Percentiles rank a stretch among this genome's conserved stretches.
phyloP scores from a whole-genome alignment of 2,797 vertebrate species.

The Trematomus bernacchii region DNA sequence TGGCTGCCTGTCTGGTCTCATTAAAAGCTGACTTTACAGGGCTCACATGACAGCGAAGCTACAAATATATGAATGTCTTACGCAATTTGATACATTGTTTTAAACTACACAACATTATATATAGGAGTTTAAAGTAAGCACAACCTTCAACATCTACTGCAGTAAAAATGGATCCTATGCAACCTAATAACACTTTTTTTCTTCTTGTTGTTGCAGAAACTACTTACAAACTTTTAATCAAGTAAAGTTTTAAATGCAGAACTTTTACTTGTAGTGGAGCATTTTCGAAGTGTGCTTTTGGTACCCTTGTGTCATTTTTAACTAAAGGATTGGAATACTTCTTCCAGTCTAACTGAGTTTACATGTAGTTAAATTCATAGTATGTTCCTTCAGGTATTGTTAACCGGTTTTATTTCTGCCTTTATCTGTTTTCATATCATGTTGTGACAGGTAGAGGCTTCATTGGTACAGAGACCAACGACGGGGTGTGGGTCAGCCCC shows the following conservation, averaged over 20 bases:
- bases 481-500: constrained; percentile 64
- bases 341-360: background rate
- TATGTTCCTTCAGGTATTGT: background rate
- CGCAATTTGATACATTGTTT: no score
- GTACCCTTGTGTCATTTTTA: no score
- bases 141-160: no score
- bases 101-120: no score
- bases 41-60: no score
- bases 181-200: background rate
- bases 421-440: background rate
- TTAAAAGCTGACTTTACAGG: no score
- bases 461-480: constrained; percentile 58
- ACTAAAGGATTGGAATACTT: no score
- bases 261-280: background rate
- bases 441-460: constrained; percentile 76
- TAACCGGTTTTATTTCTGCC: constrained; percentile 9
- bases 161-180: background rate
- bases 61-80: no score
- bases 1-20: no score
- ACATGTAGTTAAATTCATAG: background rate
- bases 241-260: background rate
- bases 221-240: background rate
- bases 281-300: no score
- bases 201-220: background rate
- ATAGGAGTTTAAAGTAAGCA: no score